Evolutionary conservation across 2,888 invertebrate species (phyloP), one percentile per base, ranked within the genome.

Genomic region (Strigamia crassipes): DNA sequence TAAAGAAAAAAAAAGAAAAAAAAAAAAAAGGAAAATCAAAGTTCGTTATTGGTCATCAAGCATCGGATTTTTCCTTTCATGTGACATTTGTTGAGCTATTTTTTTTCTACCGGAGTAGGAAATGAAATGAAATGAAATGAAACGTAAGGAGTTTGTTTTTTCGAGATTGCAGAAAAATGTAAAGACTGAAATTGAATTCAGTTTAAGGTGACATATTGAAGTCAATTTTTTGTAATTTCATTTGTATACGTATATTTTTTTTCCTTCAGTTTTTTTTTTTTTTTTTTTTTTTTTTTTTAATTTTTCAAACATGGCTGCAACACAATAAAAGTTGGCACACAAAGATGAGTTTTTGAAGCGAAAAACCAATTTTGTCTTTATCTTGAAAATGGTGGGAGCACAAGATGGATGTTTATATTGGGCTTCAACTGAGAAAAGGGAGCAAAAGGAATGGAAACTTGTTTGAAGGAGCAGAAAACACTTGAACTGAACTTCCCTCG

Each of bases 351-450:
- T 51, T 8, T 13, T n/a, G 51, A 51, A 51, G 51, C 51, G 51
- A 51, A 51, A 51, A 51, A 51, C 51, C 51, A 51, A 51, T 51
- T 51, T 51, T 51, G 51, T 51, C 42, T 51, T 51, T 51, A 51
- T 51, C 51, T 51, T n/a, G 51, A 51, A 51, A 51, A 51, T 51
- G 51, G 51, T n/a, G n/a, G n/a, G 15, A 51, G 51, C 51, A 51
- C 51, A 51, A 51, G 51, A 51, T 51, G 51, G 51, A 51, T 51
- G 51, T 51, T 51, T 51, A n/a, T 51, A 51, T 51, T 51, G n/a
- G 18, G 51, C 51, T 51, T 51, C n/a, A 51, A 51, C 51, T 51
- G 51, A 51, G 51, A 18, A 51, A 51, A 51, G 42, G 42, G n/a
- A 15, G 42, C 42, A 10, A 15, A 46, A 46, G n/a, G 51, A 51